Evolutionary conservation across 2,797 vertebrate genomes (phyloP), one percentile per base, ranked within the genome.

Genomic region (Myotis myotis): DNA sequence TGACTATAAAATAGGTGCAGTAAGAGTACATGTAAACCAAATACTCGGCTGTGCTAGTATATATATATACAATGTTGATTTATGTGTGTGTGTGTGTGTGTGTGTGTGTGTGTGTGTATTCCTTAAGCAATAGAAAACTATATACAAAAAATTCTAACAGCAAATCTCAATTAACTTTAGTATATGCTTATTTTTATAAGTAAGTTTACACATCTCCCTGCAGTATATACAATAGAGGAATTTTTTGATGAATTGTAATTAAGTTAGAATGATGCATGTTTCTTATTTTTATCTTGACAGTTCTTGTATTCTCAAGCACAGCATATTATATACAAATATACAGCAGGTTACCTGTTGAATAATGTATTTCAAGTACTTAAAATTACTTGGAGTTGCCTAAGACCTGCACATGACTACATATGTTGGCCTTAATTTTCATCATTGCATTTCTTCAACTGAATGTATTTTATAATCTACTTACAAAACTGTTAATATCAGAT

Each of bases 301-400:
- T 89, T 98, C 95, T 96, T 97, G 94, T 97, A 98, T 96, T 97
- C 93, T 97, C 96, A 98, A 96, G 97, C 95, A 97, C 93, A 97
- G 95, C 92, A 96, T 97, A 98, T 97, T 97, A 98, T 97, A 98
- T 84, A 87, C 91, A 98, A 97, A 97, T 95, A 96, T 94, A 98
- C 74, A 97, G 97, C 94, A 98, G 95, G 97, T 98, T 98, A 98
- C 97, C 98, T 98, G 96, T 97, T 98, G 97, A 98, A 98, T 98
- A 98, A 98, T 98, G 96, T 97, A 98, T 98, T 98, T 98, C 95
- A 97, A 98, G 95, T 97, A 94, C 96, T 98, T 98, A 97, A 98
- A 98, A 98, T 98, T 98, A 98, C 94, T 47, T 94, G 88, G 93
- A 98, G 97, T 98, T 98, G 96, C 96, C 87, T 95, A 97, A 98